Percentiles rank a stretch among this genome's conserved stretches.
Conservation (phyloP, 1,140 invertebrate genomes). For the Anoplolepis gracilipes region DNA sequence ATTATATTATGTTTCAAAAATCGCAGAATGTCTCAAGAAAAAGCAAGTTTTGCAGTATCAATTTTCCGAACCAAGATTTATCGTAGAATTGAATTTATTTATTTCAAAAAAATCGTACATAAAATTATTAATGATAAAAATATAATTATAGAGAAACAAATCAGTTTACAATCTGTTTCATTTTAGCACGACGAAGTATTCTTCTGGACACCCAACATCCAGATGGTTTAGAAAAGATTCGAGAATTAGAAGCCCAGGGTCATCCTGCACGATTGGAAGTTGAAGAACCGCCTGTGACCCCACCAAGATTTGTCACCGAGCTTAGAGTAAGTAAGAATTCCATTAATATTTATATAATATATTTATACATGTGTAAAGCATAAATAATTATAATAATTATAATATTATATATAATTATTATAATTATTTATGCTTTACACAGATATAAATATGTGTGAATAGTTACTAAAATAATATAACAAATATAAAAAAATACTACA, state of each 20-base stretch:
- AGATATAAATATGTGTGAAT: background rate
- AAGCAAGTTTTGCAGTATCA: background rate
- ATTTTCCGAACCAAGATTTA: background rate
- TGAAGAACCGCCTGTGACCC: slow-evolving; percentile 91
- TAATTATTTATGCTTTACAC: too few relatives aligned
- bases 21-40: background rate
- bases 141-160: background rate
- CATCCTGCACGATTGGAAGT: slow-evolving; percentile 92
- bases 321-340: slow-evolving; percentile 85
- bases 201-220: slow-evolving; percentile 97
- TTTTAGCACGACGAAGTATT: slow-evolving; percentile 92
- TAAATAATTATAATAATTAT: too few relatives aligned
- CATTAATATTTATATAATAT: background rate
- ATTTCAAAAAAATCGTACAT: background rate
- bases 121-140: background rate
- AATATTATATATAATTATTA: too few relatives aligned
- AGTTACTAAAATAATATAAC: slow-evolving; percentile 3
- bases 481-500: slow-evolving; percentile 37
- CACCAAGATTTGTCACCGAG: slow-evolving; percentile 94
- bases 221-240: slow-evolving; percentile 96
- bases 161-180: slow-evolving; percentile 48
- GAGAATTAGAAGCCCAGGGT: slow-evolving; percentile 94
- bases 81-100: background rate
- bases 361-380: too few relatives aligned
- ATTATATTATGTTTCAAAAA: background rate